Conservation (phyloP, 2,113 vertebrate genomes). For the Perccottus glenii region DNA sequence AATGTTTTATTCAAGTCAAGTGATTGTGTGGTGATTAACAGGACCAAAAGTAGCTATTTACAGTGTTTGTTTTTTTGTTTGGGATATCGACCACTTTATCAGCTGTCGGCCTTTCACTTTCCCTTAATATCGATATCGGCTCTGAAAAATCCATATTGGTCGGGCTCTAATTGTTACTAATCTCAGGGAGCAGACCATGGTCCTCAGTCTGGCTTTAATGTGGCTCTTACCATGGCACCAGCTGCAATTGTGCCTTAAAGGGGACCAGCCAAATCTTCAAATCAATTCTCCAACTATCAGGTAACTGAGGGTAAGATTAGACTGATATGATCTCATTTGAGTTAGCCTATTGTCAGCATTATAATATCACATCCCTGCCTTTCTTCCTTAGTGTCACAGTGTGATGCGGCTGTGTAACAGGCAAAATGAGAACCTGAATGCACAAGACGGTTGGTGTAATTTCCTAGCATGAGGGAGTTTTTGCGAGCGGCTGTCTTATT, state of each 20-base stretch:
- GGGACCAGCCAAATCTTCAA: slow-evolving; percentile 31
- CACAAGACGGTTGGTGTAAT: not conserved
- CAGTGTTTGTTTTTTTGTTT: too few relatives aligned
- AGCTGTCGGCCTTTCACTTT: too few relatives aligned
- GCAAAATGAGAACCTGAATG: slow-evolving; percentile 34
- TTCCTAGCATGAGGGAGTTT: slow-evolving; percentile 4
- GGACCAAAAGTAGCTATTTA: too few relatives aligned
- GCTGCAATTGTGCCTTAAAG: slow-evolving; percentile 25
- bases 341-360: slow-evolving; percentile 4
- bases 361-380: slow-evolving; percentile 25
- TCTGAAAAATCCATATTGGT: too few relatives aligned
- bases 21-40: too few relatives aligned
- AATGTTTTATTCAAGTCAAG: too few relatives aligned
- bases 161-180: slow-evolving; percentile 11
- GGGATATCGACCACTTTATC: too few relatives aligned
- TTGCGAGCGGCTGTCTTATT: slow-evolving; percentile 17
- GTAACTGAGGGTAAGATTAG: slow-evolving; percentile 29
- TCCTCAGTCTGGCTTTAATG: slow-evolving; percentile 5
- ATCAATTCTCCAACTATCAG: slow-evolving; percentile 33
- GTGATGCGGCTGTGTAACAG: slow-evolving; percentile 19
- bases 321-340: slow-evolving; percentile 36
- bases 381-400: slow-evolving; percentile 21
- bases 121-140: too few relatives aligned
- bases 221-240: slow-evolving; percentile 21
- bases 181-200: not conserved